Evolutionary conservation across 2,888 invertebrate genomes (phyloP).

Genomic region (Acanthoscelides obtectus): DNA sequence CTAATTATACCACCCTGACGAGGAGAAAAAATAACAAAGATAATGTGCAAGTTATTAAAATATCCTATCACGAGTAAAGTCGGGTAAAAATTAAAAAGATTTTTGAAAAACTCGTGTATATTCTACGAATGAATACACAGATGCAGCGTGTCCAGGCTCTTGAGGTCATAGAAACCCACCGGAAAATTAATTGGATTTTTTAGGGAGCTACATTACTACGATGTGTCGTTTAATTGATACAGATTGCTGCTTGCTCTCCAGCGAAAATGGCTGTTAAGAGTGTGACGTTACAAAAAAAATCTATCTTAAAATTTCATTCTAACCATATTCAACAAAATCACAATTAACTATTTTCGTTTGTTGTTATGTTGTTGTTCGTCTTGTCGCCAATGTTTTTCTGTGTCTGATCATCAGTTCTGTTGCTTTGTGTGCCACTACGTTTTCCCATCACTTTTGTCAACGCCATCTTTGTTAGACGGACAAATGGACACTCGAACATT

Average conservation of each 20-base stretch:
- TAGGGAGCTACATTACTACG: background rate
- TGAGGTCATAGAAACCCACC: background rate
- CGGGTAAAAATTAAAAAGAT: too few relatives aligned
- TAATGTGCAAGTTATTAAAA: too few relatives aligned
- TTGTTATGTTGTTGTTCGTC: background rate
- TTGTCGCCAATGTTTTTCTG: background rate
- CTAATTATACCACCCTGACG: too few relatives aligned
- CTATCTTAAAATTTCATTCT: background rate
- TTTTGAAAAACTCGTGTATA: too few relatives aligned
- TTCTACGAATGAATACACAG: too few relatives aligned
- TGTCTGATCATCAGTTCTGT: background rate
- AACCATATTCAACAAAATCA: background rate
- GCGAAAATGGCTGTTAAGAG: too few relatives aligned
- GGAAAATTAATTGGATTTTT: background rate
- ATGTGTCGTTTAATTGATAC: background rate
- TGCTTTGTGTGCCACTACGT: background rate
- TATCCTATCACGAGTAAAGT: too few relatives aligned
- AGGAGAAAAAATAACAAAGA: too few relatives aligned
- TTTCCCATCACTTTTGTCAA: slow-evolving; percentile 13
- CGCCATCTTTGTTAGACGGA: slow-evolving; percentile 39
- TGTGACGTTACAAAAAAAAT: background rate
- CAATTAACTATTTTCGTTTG: background rate
- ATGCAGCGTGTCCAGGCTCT: too few relatives aligned
- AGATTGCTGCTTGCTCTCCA: too few relatives aligned
- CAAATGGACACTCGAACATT: slow-evolving; percentile 45